Conservation (phyloP, 2,113 vertebrate genomes). For the Lasiurus borealis region DNA sequence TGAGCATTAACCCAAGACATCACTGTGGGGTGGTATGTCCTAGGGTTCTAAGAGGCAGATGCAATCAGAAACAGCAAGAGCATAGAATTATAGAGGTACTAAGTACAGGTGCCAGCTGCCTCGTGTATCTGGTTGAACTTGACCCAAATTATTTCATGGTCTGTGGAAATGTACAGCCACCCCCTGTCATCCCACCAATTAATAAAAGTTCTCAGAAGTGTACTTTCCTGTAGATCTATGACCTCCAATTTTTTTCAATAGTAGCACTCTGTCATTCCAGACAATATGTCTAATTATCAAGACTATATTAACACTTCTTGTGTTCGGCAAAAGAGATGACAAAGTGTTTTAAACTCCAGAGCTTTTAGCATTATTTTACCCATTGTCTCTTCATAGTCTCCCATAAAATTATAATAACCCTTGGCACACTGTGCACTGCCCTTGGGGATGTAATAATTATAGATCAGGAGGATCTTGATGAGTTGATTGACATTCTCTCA, state of each 20-base stretch:
- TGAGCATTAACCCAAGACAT: background rate
- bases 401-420: background rate
- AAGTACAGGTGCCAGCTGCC: background rate
- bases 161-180: background rate
- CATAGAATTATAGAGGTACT: background rate
- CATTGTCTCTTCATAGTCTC: background rate
- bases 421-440: background rate
- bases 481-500: background rate
- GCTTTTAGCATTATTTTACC: background rate
- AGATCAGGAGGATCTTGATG: background rate
- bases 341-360: constrained; percentile 20
- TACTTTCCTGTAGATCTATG: background rate
- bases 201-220: background rate
- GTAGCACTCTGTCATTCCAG: background rate
- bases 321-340: background rate
- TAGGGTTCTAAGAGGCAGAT: background rate
- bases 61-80: background rate
- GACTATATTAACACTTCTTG: background rate
- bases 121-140: background rate
- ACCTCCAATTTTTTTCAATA: background rate
- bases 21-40: background rate
- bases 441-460: background rate
- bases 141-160: too few species aligned
- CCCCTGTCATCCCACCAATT: background rate
- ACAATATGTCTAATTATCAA: background rate